These are phyloP conservation scores for Eupithecia subfuscata DNA, from an alignment of 2,888 invertebrate species.

Conservation along the genomic window DNA sequence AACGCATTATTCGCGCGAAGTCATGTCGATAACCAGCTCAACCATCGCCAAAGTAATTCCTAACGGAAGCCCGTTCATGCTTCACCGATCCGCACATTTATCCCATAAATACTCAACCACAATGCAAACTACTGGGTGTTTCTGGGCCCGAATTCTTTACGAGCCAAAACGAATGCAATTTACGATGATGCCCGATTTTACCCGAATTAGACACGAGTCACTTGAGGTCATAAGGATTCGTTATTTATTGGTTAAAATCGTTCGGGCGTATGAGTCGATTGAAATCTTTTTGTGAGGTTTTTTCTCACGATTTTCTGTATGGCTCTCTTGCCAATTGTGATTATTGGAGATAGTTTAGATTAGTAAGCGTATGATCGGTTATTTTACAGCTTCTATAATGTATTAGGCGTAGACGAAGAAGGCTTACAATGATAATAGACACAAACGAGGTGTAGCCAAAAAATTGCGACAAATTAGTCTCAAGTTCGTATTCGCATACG, in stretches of 20 bases:
- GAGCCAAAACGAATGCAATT: slow-evolving; percentile 71
- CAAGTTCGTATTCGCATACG: too few species aligned
- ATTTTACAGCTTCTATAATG: not conserved
- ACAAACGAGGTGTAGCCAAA: too few species aligned
- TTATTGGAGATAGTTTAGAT: not conserved
- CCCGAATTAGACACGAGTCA: slow-evolving; percentile 37
- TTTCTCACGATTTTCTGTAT: slow-evolving; percentile 12
- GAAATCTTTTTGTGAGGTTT: slow-evolving; percentile 14
- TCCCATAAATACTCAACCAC: slow-evolving; percentile 34
- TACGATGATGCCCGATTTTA: slow-evolving; percentile 51
- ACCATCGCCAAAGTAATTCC: not conserved
- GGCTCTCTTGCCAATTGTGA: not conserved
- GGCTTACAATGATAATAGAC: too few species aligned
- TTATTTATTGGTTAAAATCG: slow-evolving; percentile 45
- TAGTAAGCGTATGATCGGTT: not conserved
- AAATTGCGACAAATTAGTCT: too few species aligned
- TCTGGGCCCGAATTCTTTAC: slow-evolving; percentile 69
- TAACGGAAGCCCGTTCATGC: not conserved
- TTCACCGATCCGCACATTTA: slow-evolving; percentile 2
- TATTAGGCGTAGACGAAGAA: not conserved
- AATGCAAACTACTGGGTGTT: slow-evolving; percentile 28
- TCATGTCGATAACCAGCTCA: not conserved
- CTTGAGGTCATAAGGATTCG: slow-evolving; percentile 43
- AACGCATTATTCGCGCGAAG: not conserved
- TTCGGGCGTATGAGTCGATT: slow-evolving; percentile 41